Evolutionary conservation across 2,113 vertebrate species (phyloP).

Genomic region (Sialia sialis): DNA sequence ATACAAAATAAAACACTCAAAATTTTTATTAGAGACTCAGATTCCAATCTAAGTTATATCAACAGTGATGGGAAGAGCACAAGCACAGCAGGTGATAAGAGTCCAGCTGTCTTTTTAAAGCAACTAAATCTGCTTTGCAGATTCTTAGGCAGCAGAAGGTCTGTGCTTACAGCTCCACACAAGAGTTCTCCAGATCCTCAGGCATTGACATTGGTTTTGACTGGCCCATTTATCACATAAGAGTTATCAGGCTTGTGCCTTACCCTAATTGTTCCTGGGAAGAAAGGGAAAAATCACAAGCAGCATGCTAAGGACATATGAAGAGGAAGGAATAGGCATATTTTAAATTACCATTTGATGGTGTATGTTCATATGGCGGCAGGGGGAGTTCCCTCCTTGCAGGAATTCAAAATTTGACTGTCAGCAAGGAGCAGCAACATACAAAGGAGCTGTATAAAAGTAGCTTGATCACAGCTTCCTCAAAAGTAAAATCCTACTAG

Average conservation of each 20-base stretch:
- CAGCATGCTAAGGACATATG: background rate
- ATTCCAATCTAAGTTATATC: conserved; percentile 45
- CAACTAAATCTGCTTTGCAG: background rate
- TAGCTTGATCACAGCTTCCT: background rate
- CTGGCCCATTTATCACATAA: background rate
- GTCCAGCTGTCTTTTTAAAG: background rate
- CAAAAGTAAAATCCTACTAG: background rate
- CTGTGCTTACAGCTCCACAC: background rate
- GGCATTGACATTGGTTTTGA: background rate
- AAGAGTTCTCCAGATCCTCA: background rate
- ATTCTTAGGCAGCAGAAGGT: background rate
- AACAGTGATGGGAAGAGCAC: background rate
- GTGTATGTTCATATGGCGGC: background rate
- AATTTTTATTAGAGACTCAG: conserved; percentile 23
- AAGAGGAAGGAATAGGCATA: background rate
- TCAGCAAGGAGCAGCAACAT: background rate
- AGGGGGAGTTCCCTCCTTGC: background rate
- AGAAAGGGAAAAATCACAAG: background rate
- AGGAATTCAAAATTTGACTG: background rate
- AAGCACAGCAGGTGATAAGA: conserved; percentile 8
- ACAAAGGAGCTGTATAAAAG: background rate
- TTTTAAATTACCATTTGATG: background rate
- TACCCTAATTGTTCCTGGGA: background rate
- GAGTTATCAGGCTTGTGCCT: background rate
- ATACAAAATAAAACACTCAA: conserved; percentile 48